Evolutionary conservation across 2,888 invertebrate genomes (phyloP).

Genomic region (Polyommatus iphigenia): DNA sequence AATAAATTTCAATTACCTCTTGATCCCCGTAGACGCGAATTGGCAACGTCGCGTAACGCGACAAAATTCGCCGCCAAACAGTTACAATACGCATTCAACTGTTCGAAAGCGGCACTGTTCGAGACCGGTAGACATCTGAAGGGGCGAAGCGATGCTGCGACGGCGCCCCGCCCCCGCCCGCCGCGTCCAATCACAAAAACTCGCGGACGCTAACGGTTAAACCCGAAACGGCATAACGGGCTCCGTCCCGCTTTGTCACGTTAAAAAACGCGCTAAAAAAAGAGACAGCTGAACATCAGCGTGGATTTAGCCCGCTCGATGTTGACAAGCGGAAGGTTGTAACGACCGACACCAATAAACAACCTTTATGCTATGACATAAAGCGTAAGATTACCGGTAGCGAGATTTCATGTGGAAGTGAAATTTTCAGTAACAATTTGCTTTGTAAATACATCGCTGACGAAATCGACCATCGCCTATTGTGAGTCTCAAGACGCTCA

Average conservation of each 20-base stretch:
- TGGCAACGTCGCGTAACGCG: constrained; percentile 66
- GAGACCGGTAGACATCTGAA: constrained; percentile 62
- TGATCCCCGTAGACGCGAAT: constrained; percentile 56
- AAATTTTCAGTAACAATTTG: constrained; percentile 26
- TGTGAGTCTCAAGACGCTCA: constrained; percentile 5
- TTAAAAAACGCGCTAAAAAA: constrained; percentile 42
- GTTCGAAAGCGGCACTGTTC: constrained; percentile 72
- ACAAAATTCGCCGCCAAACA: constrained; percentile 62
- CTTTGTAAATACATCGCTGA: constrained; percentile 20
- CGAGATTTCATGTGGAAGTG: constrained; percentile 8
- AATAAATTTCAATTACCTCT: constrained; percentile 64
- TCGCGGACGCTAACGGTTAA: constrained; percentile 48
- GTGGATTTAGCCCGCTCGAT: constrained; percentile 39
- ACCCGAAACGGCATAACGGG: constrained; percentile 43
- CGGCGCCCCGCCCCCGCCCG: constrained; percentile 64
- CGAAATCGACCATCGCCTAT: constrained; percentile 25
- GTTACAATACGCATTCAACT: constrained; percentile 75
- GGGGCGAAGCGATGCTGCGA: constrained; percentile 56
- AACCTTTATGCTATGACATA: constrained; percentile 30
- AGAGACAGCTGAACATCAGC: constrained; percentile 45
- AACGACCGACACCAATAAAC: constrained; percentile 16
- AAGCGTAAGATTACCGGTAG: neutral
- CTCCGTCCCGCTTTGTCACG: constrained; percentile 45
- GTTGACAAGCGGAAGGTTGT: constrained; percentile 34
- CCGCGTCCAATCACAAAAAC: constrained; percentile 55